These are phyloP conservation scores for Stomorhina lunata DNA, from an alignment of 2,888 invertebrate genomes.

Conservation along the genomic window DNA sequence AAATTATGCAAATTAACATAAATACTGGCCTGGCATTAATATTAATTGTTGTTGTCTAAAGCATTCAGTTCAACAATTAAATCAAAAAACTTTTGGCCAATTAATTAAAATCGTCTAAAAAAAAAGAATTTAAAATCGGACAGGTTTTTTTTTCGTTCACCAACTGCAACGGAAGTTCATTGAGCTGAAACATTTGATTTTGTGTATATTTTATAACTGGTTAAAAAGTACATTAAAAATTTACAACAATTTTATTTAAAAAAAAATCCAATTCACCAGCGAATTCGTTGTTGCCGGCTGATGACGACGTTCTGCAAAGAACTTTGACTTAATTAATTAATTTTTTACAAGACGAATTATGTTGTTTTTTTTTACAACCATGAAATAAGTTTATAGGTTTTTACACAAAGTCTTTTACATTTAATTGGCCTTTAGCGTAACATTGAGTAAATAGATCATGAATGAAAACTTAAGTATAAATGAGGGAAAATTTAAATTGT, in stretches of 20 bases:
- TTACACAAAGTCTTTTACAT: not conserved
- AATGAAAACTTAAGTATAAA: not conserved
- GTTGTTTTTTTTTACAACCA: not conserved
- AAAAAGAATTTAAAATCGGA: slow-evolving; percentile 21
- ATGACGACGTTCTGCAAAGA: no score
- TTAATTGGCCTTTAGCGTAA: slow-evolving; percentile 36
- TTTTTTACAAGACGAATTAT: not conserved
- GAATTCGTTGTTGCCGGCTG: no score
- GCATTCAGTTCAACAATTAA: no score
- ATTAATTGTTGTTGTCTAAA: not conserved
- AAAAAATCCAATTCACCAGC: no score
- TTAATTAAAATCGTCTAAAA: slow-evolving; percentile 18
- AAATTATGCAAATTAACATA: not conserved
- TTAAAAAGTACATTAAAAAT: slow-evolving; percentile 17
- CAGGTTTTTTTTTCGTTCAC: slow-evolving; percentile 14
- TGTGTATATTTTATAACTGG: slow-evolving; percentile 33
- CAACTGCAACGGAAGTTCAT: slow-evolving; percentile 49
- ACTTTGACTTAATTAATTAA: not conserved
- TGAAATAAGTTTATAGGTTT: slow-evolving; percentile 10
- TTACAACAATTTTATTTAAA: not conserved
- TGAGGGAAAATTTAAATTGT: not conserved
- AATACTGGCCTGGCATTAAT: no score
- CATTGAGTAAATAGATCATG: slow-evolving; percentile 43
- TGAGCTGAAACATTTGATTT: slow-evolving; percentile 43
- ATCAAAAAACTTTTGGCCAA: not conserved